Conservation (phyloP, 2,797 vertebrate species). For the Chlorospingus semifuscus region DNA sequence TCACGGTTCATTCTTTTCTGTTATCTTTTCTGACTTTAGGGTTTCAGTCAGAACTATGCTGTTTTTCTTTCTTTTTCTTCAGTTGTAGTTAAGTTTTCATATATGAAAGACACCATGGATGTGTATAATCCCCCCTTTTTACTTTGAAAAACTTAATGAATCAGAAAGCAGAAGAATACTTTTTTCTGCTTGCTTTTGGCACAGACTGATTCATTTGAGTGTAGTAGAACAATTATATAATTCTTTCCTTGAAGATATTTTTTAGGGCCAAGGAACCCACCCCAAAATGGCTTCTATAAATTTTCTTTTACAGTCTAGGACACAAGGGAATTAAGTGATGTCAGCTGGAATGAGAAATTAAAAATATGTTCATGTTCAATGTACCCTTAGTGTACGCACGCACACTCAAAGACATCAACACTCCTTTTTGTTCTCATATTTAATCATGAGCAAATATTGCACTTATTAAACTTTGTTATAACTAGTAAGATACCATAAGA, state of each 20-base stretch:
- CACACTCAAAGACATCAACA: neutral
- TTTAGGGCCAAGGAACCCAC: neutral
- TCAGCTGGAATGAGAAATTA: neutral
- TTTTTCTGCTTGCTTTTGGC: neutral
- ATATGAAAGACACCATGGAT: neutral
- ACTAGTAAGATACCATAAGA: neutral
- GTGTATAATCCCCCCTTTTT: neutral
- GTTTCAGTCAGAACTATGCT: neutral
- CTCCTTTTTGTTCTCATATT: neutral
- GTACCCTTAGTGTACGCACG: fast-evolving
- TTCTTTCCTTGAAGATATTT: neutral
- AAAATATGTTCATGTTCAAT: neutral
- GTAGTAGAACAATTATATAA: neutral
- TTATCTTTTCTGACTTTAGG: neutral
- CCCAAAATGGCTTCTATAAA: neutral
- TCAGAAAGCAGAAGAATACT: neutral
- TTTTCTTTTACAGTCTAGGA: neutral
- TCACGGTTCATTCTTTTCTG: neutral
- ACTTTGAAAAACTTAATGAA: neutral
- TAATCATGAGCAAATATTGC: neutral
- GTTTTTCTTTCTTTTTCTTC: neutral
- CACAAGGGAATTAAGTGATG: neutral
- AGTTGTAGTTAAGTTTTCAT: neutral
- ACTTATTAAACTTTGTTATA: neutral
- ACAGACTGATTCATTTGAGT: neutral